A percentile compares a stretch with the other conserved stretches of the same genome.
phyloP scores from a whole-genome alignment of 2,888 invertebrate genomes.

The Eudemis profundana region DNA sequence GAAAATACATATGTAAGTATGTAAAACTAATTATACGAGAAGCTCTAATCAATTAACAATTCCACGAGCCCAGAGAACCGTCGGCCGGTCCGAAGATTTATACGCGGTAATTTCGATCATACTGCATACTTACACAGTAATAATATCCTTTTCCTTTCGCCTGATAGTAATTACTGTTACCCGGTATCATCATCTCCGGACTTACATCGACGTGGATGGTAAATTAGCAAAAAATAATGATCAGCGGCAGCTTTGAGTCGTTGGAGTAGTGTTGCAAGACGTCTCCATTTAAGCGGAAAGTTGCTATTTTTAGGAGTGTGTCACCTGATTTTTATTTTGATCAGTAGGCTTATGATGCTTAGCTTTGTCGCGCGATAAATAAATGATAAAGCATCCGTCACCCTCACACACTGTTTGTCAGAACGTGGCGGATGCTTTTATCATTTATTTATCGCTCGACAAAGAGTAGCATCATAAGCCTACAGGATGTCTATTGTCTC shows the following conservation, averaged over 20 bases:
- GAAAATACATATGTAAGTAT: neutral
- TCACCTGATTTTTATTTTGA: too few relatives aligned
- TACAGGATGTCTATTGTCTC: too few relatives aligned
- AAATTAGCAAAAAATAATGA: constrained; percentile 79
- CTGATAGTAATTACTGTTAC: constrained; percentile 51
- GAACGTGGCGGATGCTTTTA: too few relatives aligned
- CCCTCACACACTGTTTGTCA: too few relatives aligned
- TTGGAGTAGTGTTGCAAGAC: too few relatives aligned
- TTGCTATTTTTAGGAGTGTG: too few relatives aligned
- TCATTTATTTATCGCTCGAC: too few relatives aligned
- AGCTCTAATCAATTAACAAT: constrained; percentile 23
- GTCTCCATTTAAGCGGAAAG: too few relatives aligned
- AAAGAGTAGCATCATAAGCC: too few relatives aligned
- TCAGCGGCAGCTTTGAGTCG: constrained; percentile 48
- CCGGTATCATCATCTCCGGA: constrained; percentile 53
- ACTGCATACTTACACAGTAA: constrained; percentile 39
- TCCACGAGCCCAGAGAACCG: constrained; percentile 2
- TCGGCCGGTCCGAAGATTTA: constrained; percentile 22
- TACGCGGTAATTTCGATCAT: constrained; percentile 38
- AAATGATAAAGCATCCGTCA: too few relatives aligned
- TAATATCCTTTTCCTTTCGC: constrained; percentile 48
- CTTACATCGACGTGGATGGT: constrained; percentile 64
- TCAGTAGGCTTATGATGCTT: too few relatives aligned
- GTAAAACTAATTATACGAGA: constrained; percentile 14
- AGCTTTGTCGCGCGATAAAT: too few relatives aligned